Evolutionary conservation across 64 coral and sea anemone genomes (phyloP).

Genomic region (Montipora efflorescens): DNA sequence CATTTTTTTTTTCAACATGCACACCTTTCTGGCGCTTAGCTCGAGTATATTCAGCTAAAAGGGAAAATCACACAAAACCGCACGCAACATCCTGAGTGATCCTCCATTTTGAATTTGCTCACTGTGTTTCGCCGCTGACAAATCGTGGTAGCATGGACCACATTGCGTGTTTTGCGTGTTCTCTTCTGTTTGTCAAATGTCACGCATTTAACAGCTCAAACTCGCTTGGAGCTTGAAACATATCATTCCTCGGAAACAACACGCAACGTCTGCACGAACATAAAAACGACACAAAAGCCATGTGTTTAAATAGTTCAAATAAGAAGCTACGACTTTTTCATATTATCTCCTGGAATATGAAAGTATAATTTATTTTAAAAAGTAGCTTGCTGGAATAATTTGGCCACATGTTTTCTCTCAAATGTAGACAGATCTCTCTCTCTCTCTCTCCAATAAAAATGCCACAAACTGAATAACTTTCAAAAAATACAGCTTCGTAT

Average conservation of each 20-base stretch:
- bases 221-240: not conserved
- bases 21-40: not conserved
- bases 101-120: conserved; percentile 26
- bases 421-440: not conserved
- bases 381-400: no score
- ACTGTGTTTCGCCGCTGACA: not conserved
- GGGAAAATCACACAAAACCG: no score
- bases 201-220: conserved; percentile 17
- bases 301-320: not conserved
- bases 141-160: not conserved
- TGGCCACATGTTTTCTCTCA: no score
- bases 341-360: not conserved
- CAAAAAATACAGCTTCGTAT: not conserved
- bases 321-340: not conserved
- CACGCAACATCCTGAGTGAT: not conserved
- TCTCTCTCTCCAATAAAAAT: not conserved
- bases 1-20: not conserved
- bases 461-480: not conserved
- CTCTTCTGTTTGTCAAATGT: conserved; percentile 2
- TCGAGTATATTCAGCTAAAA: no score
- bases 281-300: not conserved
- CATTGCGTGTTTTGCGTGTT: conserved; percentile 18
- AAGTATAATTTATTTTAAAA: not conserved
- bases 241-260: not conserved
- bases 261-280: conserved; percentile 48